A percentile compares a stretch with the other conserved stretches of the same genome.
These are phyloP conservation scores for Corella eumyota DNA, from an alignment of 23 tunicate genomes.

Conservation along the genomic window DNA sequence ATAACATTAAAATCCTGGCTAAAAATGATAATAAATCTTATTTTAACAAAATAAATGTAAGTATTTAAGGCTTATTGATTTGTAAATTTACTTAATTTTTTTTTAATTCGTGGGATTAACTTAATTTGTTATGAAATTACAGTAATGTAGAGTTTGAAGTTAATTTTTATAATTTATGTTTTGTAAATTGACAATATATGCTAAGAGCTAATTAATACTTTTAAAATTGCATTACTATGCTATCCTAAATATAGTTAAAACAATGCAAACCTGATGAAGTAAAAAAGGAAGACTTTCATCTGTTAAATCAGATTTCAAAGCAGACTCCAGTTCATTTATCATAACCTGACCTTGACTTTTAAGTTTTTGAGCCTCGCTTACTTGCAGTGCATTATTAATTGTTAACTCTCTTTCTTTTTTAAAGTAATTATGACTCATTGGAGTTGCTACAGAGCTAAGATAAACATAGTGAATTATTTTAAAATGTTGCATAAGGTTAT, in stretches of 20 bases:
- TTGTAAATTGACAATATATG: too few relatives aligned
- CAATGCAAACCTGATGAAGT: conserved; percentile 37
- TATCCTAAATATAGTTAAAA: too few relatives aligned
- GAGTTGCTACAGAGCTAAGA: conserved; percentile 42
- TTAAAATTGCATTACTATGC: too few relatives aligned
- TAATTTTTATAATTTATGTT: too few relatives aligned
- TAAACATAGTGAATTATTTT: conserved; percentile 8
- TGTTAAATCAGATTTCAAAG: conserved; percentile 44
- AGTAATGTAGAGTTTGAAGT: too few relatives aligned
- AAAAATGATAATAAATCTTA: not conserved
- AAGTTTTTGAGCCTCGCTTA: conserved; percentile 29
- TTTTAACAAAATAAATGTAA: not conserved
- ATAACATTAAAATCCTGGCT: not conserved
- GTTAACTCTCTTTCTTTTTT: conserved; percentile 36
- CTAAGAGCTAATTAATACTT: too few relatives aligned
- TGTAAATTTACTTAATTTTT: too few relatives aligned
- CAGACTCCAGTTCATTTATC: conserved; percentile 55
- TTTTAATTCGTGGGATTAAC: too few relatives aligned
- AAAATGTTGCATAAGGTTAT: not conserved
- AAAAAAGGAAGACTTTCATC: conserved; percentile 52
- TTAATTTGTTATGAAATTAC: too few relatives aligned
- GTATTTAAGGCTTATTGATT: not conserved
- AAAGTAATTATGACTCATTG: conserved; percentile 45
- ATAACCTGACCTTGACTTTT: conserved; percentile 57
- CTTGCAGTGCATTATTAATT: conserved; percentile 42